A percentile compares a stretch with the other conserved stretches of the same genome.
phyloP scores from a whole-genome alignment of 2,797 vertebrate genomes.

The Sebastes diaconus region DNA sequence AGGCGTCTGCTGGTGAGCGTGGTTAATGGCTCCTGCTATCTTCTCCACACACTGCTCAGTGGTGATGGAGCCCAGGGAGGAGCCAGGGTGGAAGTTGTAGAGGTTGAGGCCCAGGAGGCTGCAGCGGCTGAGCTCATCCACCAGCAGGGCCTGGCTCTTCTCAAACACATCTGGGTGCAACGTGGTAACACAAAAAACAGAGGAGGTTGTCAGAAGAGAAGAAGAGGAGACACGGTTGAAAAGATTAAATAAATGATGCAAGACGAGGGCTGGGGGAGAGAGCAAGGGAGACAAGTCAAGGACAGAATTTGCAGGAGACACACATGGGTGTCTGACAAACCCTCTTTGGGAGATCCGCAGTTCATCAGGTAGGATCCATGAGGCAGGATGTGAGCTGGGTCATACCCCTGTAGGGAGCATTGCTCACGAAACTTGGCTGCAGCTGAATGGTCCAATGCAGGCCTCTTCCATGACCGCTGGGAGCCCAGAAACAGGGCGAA shows the following conservation, averaged over 20 bases:
- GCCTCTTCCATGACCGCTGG: slow-evolving; percentile 84
- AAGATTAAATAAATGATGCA: not conserved
- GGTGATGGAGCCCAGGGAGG: slow-evolving; percentile 79
- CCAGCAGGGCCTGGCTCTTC: slow-evolving; percentile 83
- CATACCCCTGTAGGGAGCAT: slow-evolving; percentile 65
- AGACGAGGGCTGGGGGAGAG: not conserved
- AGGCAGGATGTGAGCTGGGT: slow-evolving; percentile 80
- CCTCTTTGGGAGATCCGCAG: slow-evolving; percentile 85
- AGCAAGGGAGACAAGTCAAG: not conserved
- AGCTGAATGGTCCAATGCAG: slow-evolving; percentile 69
- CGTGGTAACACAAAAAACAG: not conserved
- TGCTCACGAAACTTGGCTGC: slow-evolving; percentile 78
- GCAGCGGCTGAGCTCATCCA: slow-evolving; percentile 84
- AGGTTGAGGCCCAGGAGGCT: slow-evolving; percentile 79
- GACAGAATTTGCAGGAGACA: not conserved
- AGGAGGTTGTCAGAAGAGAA: not conserved
- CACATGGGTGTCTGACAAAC: slow-evolving; percentile 50
- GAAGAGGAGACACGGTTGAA: not conserved
- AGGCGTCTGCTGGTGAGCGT: slow-evolving; percentile 80
- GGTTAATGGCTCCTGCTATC: slow-evolving; percentile 83
- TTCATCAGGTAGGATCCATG: slow-evolving; percentile 89
- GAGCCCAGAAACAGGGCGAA: slow-evolving; percentile 85
- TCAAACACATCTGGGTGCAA: slow-evolving; percentile 78
- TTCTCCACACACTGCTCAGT: slow-evolving; percentile 78
- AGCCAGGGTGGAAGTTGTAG: slow-evolving; percentile 86